Evolutionary conservation across 2,113 vertebrate species (phyloP), one percentile per base, ranked within the genome.

Genomic region (Oryzias curvinotus): DNA sequence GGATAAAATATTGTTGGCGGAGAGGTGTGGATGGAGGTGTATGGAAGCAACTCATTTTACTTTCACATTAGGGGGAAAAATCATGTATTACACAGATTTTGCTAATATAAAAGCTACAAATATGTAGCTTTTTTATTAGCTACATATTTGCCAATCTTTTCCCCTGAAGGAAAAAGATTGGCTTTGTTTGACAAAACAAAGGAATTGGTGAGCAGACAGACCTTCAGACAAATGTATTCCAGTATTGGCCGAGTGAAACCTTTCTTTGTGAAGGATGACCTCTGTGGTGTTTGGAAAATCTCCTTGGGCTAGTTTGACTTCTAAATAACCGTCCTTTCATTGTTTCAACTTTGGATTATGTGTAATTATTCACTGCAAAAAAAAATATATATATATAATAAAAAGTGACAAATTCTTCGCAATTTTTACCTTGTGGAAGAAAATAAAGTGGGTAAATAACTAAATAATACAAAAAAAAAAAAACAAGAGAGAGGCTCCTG

Each of bases 151-250:
- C 21, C 21, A 65, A 77, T 71, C 56, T 10, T 8, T 7, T 30
- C 28, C 23, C 47, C 60, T 64, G 26, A 65, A 64, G 65, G 62
- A 65, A n/a, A 41, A 48, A 57, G 55, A 73, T 45, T 0, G 53
- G 62, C 71, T 86, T 87, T 86, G 80, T 87, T 71, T 52, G 75
- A 50, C 47, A 61, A 80, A 85, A 86, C 77, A 86, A 84, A 86
- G 74, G 77, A 69, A 65, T 4, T 49, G 62, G 57, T 59, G 62
- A 52, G 67, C 62, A 75, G 77, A 75, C 69, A 73, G 83, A 82
- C 77, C 77, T 80, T 83, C 71, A 88, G 75, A 78, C 62, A 69
- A 71, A 88, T 80, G 55, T 77, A 78, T 83, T 81, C 73, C 68
- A 66, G 56, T 36, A 51, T 43, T 50, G 54, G 68, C 66, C 64